Evolutionary conservation across 2,888 invertebrate genomes (phyloP), one percentile per base, ranked within the genome.

Genomic region (Sesia apiformis): DNA sequence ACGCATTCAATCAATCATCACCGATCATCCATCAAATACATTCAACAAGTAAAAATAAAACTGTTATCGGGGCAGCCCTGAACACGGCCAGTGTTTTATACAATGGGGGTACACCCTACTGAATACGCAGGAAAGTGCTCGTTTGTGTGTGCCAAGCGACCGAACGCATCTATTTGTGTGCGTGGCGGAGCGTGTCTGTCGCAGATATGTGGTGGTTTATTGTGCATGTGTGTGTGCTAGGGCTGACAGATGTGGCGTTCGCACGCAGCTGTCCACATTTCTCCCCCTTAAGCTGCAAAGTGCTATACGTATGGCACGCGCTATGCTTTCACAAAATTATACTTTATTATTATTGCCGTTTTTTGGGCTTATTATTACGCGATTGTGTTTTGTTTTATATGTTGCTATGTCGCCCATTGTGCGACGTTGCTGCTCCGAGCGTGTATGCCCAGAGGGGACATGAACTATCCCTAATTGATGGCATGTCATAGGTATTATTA

Each of bases 31-130:
- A 87, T 88, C 87, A 87, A 80, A 69, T 67, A 76, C 76, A 82
- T 84, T 86, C 88, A 89, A 89, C 88, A 89, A 87, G 88, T 89
- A 86, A 87, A 86, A 88, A 88, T 87, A 85, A 86, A 85, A 84
- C 70, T 78, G 80, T 78, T 84, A 81, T 81, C 81, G 78, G 68
- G 61, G 63, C 71, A 74, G 66, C 78, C 79, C 81, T 81, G 75
- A 67, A 69, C 59, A 60, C 61, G 56, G 58, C 57, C 57, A 58
- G 55, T 60, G 66, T 63, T 63, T 61, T 59, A 64, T 61, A 63
- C 72, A 81, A 81, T 80, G 70, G 78, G 73, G 76, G 71, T 76
- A 74, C 83, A 77, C 81, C 82, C 82, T 75, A 70, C 43, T 64
- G 60, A 60, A 63, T 65, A 63, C 59, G 68, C 69, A 72, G 76